Evolutionary conservation across 2,797 vertebrate species (phyloP).

Genomic region (Eremophila alpestris): DNA sequence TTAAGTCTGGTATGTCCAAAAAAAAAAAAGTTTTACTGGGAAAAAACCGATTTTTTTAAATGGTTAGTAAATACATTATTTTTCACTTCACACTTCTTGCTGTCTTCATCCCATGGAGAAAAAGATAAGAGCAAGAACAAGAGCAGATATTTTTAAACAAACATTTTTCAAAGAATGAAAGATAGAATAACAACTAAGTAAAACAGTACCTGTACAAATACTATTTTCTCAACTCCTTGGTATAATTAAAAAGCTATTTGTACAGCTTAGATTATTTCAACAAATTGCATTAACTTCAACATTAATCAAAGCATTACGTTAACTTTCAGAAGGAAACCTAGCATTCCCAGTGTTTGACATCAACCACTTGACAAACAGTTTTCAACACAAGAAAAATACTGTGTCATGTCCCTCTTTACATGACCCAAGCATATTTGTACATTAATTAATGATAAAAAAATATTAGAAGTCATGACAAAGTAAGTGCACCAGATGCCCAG

Average conservation of each 20-base stretch:
- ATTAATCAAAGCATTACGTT: neutral
- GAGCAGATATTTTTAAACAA: neutral
- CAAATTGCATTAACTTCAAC: slow-evolving; percentile 6
- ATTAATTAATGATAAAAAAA: neutral
- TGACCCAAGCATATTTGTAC: neutral
- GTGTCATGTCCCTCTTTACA: neutral
- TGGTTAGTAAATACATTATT: neutral
- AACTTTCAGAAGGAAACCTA: neutral
- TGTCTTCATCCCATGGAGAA: neutral
- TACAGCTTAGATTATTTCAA: slow-evolving; percentile 24
- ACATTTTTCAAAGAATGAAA: slow-evolving; percentile 1
- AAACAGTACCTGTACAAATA: neutral
- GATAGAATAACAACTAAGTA: neutral
- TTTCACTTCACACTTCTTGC: neutral
- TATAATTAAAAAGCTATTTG: slow-evolving; percentile 13
- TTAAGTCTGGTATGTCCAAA: neutral
- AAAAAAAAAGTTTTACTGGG: neutral
- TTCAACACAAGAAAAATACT: neutral
- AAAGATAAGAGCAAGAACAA: neutral
- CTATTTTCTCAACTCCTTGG: neutral
- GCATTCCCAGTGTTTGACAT: neutral
- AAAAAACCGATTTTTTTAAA: neutral
- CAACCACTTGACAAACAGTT: neutral
- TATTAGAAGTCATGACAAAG: neutral
- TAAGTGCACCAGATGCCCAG: neutral